phyloP scores from a whole-genome alignment of 2,888 invertebrate genomes.

The Chirona hameri region DNA sequence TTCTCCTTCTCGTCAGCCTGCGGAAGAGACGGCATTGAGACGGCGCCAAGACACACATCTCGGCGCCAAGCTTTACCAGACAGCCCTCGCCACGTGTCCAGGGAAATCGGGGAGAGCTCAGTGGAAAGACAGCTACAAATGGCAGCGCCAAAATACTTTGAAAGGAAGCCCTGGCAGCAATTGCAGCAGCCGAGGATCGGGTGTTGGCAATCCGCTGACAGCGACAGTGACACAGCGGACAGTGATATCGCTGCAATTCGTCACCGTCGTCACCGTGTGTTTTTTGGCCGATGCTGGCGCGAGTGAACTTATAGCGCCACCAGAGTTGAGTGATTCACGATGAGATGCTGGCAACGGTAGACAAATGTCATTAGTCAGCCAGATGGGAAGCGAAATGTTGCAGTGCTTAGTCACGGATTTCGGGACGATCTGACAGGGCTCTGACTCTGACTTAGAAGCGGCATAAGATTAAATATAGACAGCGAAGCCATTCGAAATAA shows the following conservation, averaged over 20 bases:
- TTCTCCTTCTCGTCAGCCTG: constrained; percentile 31
- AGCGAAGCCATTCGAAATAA: too few relatives aligned
- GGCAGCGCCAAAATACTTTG: not conserved
- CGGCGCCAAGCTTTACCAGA: not conserved
- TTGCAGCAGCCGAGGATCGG: not conserved
- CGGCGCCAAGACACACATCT: not conserved
- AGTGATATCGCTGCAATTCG: not conserved
- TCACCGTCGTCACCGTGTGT: not conserved
- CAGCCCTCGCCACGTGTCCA: not conserved
- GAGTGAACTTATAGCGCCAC: not conserved
- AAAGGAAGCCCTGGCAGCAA: not conserved
- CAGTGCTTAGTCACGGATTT: not conserved
- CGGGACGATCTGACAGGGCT: too few relatives aligned
- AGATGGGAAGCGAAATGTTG: not conserved
- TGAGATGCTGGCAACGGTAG: too few relatives aligned
- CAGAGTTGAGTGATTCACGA: too few relatives aligned
- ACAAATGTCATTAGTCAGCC: not conserved
- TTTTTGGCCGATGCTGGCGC: not conserved
- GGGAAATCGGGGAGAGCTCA: not conserved
- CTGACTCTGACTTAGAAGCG: too few relatives aligned
- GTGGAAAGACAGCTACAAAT: not conserved
- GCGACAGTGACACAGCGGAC: too few relatives aligned
- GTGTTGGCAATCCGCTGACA: not conserved
- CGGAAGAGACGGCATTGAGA: not conserved
- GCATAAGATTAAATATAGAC: too few relatives aligned